A percentile compares a stretch with the other conserved stretches of the same genome.
These are phyloP conservation scores for Hypsibius dujardini DNA, from an alignment of 1,140 invertebrate species.

Conservation along the genomic window DNA sequence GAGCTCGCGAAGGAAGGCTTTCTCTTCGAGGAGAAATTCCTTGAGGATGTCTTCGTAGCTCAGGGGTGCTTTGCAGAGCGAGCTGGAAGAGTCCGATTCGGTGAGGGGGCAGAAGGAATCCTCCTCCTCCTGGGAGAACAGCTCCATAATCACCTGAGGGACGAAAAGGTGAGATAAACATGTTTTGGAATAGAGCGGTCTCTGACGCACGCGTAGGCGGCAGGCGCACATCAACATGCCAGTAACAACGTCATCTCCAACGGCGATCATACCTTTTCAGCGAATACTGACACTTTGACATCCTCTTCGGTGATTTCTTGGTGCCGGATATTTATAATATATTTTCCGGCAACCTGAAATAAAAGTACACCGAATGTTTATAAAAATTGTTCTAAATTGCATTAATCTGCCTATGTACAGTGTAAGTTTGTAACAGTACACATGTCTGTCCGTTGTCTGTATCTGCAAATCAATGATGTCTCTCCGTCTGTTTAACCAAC, in stretches of 20 bases:
- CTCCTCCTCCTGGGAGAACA: constrained; percentile 77
- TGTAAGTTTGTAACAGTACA: too few relatives aligned
- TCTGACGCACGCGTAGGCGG: background rate
- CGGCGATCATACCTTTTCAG: constrained; percentile 16
- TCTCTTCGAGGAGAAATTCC: constrained; percentile 81
- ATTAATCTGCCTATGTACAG: too few relatives aligned
- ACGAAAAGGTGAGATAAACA: too few relatives aligned
- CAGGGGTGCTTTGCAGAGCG: constrained; percentile 43
- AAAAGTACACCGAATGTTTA: too few relatives aligned
- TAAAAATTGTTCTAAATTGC: too few relatives aligned
- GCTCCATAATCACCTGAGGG: constrained; percentile 88
- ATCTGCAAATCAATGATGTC: too few relatives aligned
- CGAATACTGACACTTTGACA: constrained; percentile 16
- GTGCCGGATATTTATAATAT: background rate
- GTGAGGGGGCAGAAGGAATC: constrained; percentile 26
- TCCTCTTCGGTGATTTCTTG: background rate
- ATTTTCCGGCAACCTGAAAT: background rate
- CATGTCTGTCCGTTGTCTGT: too few relatives aligned
- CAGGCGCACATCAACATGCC: constrained; percentile 13
- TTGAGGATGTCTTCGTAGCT: constrained; percentile 81
- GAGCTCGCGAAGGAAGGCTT: constrained; percentile 76
- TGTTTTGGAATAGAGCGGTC: constrained; percentile 24
- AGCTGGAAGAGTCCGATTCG: constrained; percentile 29
- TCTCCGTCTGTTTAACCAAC: too few relatives aligned
- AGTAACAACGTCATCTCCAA: too few relatives aligned